Base-by-base conservation (phyloP, 2,888 invertebrate species). In the Zootermopsis nevadensis region DNA sequence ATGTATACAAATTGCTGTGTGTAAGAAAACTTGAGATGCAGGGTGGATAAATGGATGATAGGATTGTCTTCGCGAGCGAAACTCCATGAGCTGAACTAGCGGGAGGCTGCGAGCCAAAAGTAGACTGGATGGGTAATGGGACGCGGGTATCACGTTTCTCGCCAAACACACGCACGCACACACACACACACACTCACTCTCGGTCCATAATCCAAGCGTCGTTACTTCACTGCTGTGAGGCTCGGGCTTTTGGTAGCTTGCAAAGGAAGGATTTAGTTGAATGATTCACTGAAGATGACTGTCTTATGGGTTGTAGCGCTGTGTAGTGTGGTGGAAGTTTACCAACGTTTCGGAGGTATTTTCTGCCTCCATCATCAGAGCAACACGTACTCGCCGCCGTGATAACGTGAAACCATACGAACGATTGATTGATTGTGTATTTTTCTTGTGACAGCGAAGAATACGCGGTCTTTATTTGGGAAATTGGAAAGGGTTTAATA, bases 61-160 rank as follows among this genome's bases (percentile, higher is more conserved):
- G n/a, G n/a, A 48, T 38, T 38, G 15, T 76, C 76, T 76, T 76
- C 27, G 35, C 80, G 80, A 67, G 67, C 66, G 33, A 66, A 67
- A 80, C 60, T 80, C 67, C n/a, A 6, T 55, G 76, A 76, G 30
- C 42, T 48, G 48, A 48, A 48, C 48, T 48, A 60, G 60, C 15
- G 67, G 38, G 35, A 33, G 69, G 60, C 60, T 66, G 24, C 77
- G 81, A 76, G 81, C 81, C 83, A 81, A 83, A 83, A 81, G 83
- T 83, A 81, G 83, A 77, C 77, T 80, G 83, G 83, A 60, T 60
- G 83, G 83, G 83, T 84, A 80, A 83, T 80, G 84, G 81, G 84
- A 84, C 55, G 83, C 80, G 80, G 60, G 60, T 80, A 80, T 83
- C 84, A 53, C 77, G 83, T 84, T 84, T 66, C 84, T 77, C 67